Conservation (phyloP, 2,113 vertebrate species). For the Accipiter cooperii region DNA sequence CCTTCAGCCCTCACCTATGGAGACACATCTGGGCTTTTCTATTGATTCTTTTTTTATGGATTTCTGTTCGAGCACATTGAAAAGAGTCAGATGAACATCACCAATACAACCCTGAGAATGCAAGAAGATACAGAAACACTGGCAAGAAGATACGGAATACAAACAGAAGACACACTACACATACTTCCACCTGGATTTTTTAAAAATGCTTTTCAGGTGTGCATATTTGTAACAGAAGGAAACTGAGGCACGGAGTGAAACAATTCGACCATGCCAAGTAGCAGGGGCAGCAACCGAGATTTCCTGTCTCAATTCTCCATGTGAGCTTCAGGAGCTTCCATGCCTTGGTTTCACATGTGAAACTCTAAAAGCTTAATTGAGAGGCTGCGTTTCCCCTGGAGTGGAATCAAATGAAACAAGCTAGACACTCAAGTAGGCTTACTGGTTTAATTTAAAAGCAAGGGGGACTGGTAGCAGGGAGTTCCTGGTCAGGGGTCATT, state of each 20-base stretch:
- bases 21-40: conserved; percentile 31
- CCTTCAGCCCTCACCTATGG: conserved; percentile 41
- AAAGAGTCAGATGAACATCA: neutral
- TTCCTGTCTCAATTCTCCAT: neutral
- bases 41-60: neutral
- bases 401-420: conserved; percentile 53
- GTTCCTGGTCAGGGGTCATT: conserved; percentile 33
- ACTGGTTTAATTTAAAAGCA: conserved; percentile 52
- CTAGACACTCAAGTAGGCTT: conserved; percentile 55
- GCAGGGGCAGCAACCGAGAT: neutral
- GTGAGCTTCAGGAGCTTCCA: neutral
- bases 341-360: neutral
- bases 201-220: neutral
- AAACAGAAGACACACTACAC: neutral
- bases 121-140: neutral
- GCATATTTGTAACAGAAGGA: neutral
- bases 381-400: conserved; percentile 31
- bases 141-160: neutral
- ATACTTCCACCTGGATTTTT: neutral
- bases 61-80: neutral
- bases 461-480: conserved; percentile 25
- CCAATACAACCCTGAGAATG: neutral
- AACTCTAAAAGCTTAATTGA: conserved; percentile 44
- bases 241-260: neutral
- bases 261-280: too few relatives aligned